A percentile compares a stretch with the other conserved stretches of the same genome.
phyloP scores from a whole-genome alignment of 2,797 vertebrate species.

The Acanthis flammea region DNA sequence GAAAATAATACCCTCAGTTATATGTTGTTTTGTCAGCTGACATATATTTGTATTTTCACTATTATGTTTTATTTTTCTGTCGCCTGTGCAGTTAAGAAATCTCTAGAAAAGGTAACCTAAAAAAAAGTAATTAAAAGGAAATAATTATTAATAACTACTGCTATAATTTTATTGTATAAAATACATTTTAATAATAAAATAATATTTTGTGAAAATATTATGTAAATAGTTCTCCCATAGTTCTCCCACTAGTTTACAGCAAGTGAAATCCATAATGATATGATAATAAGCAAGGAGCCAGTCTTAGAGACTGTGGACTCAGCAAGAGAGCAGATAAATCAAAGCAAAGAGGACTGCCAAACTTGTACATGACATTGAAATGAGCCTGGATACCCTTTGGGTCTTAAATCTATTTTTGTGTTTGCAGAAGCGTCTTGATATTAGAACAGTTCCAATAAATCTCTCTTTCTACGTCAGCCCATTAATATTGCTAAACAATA shows the following conservation, averaged over 20 bases:
- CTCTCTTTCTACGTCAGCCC: neutral
- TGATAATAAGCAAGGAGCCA: slow-evolving; percentile 13
- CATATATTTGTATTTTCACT: neutral
- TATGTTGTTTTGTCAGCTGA: neutral
- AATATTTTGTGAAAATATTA: neutral
- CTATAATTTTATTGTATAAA: neutral
- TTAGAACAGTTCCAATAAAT: slow-evolving; percentile 24
- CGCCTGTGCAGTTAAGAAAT: neutral
- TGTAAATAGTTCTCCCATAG: neutral
- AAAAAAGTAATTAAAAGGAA: slow-evolving; percentile 13
- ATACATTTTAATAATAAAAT: neutral
- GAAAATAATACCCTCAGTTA: neutral
- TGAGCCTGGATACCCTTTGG: slow-evolving; percentile 19
- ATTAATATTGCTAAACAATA: slow-evolving; percentile 21
- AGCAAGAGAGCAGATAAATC: slow-evolving; percentile 47
- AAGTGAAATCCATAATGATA: slow-evolving; percentile 2
- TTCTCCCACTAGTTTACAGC: neutral
- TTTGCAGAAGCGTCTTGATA: slow-evolving; percentile 18
- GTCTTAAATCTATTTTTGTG: slow-evolving; percentile 43
- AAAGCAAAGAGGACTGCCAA: slow-evolving; percentile 35
- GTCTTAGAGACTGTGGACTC: neutral
- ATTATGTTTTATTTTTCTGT: neutral
- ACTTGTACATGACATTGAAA: slow-evolving; percentile 28
- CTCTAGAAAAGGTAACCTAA: neutral
- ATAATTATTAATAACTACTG: neutral